Percentiles rank a stretch among this genome's conserved stretches.
These are phyloP conservation scores for Dioctria rufipes DNA, from an alignment of 2,888 invertebrate species.

Conservation along the genomic window DNA sequence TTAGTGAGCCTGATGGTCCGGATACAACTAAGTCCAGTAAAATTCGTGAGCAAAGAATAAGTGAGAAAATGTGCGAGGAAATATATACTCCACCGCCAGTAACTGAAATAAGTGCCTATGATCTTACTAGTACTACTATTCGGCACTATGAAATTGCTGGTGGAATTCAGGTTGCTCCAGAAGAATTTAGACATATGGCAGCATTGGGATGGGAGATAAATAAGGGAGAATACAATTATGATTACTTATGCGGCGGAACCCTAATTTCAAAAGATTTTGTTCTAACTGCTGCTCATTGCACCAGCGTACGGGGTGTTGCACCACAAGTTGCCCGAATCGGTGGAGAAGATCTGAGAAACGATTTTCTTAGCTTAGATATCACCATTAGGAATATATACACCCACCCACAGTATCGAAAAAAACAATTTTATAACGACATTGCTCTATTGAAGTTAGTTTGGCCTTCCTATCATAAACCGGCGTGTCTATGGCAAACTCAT, in stretches of 20 bases:
- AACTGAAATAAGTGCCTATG: background rate
- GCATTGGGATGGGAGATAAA: conserved; percentile 64
- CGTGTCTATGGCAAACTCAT: background rate
- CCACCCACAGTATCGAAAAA: background rate
- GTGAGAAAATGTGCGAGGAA: background rate
- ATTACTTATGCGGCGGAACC: conserved; percentile 69
- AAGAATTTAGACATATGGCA: conserved; percentile 55
- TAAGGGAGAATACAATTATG: background rate
- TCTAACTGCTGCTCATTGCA: conserved; percentile 67
- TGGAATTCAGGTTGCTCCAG: background rate
- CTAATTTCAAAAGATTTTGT: conserved; percentile 66
- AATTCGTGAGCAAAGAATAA: background rate
- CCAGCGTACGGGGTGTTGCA: conserved; percentile 43
- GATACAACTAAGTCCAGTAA: background rate
- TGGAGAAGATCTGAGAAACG: background rate
- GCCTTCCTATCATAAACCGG: background rate
- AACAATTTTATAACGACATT: conserved; percentile 1
- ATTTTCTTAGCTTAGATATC: background rate
- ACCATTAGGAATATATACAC: background rate
- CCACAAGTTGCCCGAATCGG: conserved; percentile 17
- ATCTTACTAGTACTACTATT: too few species aligned
- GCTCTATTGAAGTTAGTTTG: background rate
- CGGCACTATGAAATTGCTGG: background rate
- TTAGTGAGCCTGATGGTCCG: background rate
- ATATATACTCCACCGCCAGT: background rate